Percentiles rank a stretch among this genome's conserved stretches.
phyloP scores from a whole-genome alignment of 2,113 vertebrate genomes.

The Odocoileus hemionus region DNA sequence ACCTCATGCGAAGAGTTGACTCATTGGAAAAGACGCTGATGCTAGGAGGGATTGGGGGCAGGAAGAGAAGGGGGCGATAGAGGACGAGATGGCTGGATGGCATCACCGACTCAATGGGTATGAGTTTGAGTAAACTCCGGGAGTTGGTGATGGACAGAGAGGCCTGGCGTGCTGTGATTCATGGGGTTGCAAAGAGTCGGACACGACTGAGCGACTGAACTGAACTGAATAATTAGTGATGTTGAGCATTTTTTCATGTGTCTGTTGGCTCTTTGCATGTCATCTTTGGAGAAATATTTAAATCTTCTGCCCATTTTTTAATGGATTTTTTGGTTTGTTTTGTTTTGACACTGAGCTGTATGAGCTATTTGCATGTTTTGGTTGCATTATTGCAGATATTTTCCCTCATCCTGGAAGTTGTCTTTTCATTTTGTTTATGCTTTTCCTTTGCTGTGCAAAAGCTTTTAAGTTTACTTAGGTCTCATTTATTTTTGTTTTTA shows the following conservation, averaged over 20 bases:
- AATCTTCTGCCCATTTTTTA: not conserved
- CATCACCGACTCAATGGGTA: too few species aligned
- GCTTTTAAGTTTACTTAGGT: not conserved
- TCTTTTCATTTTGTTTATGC: not conserved
- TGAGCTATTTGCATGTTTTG: not conserved
- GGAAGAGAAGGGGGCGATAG: too few species aligned
- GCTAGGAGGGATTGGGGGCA: too few species aligned
- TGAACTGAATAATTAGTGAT: not conserved
- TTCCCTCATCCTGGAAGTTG: not conserved
- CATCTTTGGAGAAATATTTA: not conserved
- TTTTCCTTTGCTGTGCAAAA: not conserved
- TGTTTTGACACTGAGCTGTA: not conserved
- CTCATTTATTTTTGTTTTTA: not conserved
- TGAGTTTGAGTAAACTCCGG: too few species aligned
- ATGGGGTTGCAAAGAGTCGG: too few species aligned
- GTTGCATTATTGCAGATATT: not conserved
- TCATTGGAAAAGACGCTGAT: too few species aligned
- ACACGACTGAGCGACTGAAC: too few species aligned
- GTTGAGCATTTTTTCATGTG: not conserved
- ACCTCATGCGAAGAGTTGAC: too few species aligned
- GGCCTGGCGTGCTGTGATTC: too few species aligned
- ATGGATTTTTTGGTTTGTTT: not conserved
- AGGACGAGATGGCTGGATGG: too few species aligned
- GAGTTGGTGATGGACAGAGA: too few species aligned
- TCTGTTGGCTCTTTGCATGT: not conserved